phyloP scores from a whole-genome alignment of 2,797 vertebrate species.

The Cryptoblepharus egeriae region DNA sequence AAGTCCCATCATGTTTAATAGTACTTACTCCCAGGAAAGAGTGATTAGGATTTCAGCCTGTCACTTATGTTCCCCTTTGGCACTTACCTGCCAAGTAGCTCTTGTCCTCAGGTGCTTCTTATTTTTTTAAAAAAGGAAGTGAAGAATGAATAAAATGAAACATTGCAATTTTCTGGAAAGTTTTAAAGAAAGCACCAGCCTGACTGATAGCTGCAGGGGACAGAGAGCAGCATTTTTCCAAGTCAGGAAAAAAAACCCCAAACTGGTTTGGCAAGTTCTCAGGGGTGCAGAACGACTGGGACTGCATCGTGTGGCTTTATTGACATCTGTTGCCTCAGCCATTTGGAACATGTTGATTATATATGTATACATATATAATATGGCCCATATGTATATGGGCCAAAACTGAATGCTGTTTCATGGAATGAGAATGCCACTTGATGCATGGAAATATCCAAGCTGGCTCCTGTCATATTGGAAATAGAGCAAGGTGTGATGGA shows the following conservation, averaged over 20 bases:
- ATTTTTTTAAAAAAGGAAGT: background rate
- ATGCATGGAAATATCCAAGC: background rate
- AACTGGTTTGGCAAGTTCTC: slow-evolving; percentile 15
- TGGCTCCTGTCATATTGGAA: background rate
- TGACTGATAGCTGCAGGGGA: slow-evolving; percentile 32
- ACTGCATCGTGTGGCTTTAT: background rate
- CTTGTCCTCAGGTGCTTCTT: slow-evolving; percentile 27
- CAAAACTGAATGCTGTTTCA: background rate
- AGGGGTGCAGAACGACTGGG: too few species aligned
- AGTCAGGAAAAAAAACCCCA: background rate
- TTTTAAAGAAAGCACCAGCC: background rate
- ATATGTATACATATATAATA: background rate
- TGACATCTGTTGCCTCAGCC: background rate
- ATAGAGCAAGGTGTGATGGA: background rate
- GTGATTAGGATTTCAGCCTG: too few species aligned
- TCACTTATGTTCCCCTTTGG: background rate
- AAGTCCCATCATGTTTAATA: too few species aligned
- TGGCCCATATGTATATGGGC: too few species aligned
- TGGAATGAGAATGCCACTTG: background rate
- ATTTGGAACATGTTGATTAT: background rate
- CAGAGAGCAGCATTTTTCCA: slow-evolving; percentile 4
- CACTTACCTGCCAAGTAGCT: slow-evolving; percentile 21
- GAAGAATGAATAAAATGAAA: background rate
- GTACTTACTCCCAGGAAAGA: too few species aligned
- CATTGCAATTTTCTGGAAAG: background rate